A percentile compares a stretch with the other conserved stretches of the same genome.
Evolutionary conservation across 2,888 invertebrate genomes (phyloP).

Genomic region (Nycteola revayana): DNA sequence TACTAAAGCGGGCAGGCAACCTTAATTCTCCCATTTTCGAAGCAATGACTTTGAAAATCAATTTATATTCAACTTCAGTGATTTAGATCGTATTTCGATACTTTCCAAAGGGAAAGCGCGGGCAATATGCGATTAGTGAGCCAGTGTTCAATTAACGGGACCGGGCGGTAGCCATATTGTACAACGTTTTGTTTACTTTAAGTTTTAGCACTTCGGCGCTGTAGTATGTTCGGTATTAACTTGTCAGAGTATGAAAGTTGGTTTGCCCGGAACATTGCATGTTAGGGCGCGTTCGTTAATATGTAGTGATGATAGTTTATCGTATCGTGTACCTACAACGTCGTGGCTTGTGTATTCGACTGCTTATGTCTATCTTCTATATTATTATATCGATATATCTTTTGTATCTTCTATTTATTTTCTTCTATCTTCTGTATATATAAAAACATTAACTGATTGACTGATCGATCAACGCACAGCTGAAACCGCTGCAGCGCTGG

Average conservation of each 20-base stretch:
- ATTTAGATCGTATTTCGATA: constrained; percentile 50
- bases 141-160: constrained; percentile 68
- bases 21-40: constrained; percentile 22
- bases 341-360: too few relatives aligned
- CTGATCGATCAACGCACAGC: too few relatives aligned
- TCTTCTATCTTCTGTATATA: too few relatives aligned
- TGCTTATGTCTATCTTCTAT: too few relatives aligned
- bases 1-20: neutral
- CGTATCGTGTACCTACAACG: too few relatives aligned
- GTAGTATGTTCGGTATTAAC: neutral
- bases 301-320: too few relatives aligned
- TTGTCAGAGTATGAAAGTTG: neutral
- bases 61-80: constrained; percentile 36
- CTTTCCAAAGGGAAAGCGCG: constrained; percentile 75
- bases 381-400: too few relatives aligned
- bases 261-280: too few relatives aligned
- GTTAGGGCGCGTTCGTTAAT: too few relatives aligned
- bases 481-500: too few relatives aligned
- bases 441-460: too few relatives aligned
- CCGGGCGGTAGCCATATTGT: constrained; percentile 33
- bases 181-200: constrained; percentile 25
- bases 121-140: constrained; percentile 64
- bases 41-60: constrained; percentile 32
- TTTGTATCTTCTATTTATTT: too few relatives aligned
- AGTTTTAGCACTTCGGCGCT: constrained; percentile 1